phyloP scores from a whole-genome alignment of 2,797 vertebrate species.

The Graptemys geographica region DNA sequence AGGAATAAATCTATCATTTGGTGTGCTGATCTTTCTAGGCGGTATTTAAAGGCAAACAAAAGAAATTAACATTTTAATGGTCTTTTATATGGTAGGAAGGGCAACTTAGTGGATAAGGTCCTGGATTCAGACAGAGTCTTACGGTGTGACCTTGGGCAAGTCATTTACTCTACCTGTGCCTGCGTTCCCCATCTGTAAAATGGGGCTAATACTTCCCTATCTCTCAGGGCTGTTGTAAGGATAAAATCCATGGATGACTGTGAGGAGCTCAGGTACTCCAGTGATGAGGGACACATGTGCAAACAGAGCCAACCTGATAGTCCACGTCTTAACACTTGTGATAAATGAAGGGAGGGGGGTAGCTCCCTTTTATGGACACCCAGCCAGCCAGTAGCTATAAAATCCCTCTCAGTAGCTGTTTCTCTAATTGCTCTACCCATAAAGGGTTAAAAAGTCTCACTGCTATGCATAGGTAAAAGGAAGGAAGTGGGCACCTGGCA shows the following conservation, averaged over 20 bases:
- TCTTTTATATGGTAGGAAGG: background rate
- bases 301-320: background rate
- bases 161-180: background rate
- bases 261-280: background rate
- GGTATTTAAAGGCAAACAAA: background rate
- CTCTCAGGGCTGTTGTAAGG: background rate
- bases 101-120: background rate
- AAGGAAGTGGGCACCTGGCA: no score
- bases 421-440: no score
- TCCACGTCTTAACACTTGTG: background rate
- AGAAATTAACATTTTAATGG: background rate
- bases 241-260: background rate
- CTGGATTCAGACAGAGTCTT: background rate
- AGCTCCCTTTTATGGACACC: no score
- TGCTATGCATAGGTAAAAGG: no score
- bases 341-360: no score
- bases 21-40: background rate
- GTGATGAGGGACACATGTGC: background rate
- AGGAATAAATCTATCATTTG: background rate
- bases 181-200: background rate
- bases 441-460: no score
- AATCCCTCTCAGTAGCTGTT: no score
- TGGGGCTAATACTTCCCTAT: background rate
- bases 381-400: no score
- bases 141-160: background rate